Evolutionary conservation across 2,113 vertebrate species (phyloP), one percentile per base, ranked within the genome.

Genomic region (Sterrhoptilus dennistouni): DNA sequence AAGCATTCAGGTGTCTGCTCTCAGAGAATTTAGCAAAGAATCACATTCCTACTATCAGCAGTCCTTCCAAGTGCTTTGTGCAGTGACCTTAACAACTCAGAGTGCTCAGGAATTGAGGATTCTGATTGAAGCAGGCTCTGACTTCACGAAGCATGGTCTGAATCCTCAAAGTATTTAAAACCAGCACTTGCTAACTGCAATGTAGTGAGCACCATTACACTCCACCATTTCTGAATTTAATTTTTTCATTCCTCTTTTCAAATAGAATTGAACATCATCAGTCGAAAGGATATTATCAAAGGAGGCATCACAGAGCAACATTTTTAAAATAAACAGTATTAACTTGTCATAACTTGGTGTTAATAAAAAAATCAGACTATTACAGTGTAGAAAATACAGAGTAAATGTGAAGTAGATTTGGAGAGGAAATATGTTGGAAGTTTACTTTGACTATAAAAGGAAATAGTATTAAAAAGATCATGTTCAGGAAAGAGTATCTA

Each of bases 1-100:
- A 97, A 96, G 71, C 92, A 87, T 60, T 68, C 31, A 17, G 49
- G 80, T 63, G 50, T 74, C 91, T 89, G 14, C 53, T 91, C 84
- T 89, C 91, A 87, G 54, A 84, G 70, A 82, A 56, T 49, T 65
- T 49, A 63, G 77, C 0, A 0, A 60, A 69, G 49, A 64, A 66
- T 27, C 20, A 1, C 35, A 83, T 83, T 49, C 31, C 54, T 90
- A 21, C 74, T 92, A 79, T 91, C 89, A 90, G 90, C 28, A 61
- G 86, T 87, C 66, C 85, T 93, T 87, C 90, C 65, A 52, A 93
- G 83, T 14, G 18, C 77, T 45, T 86, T 93, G 90, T 63, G 38
- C 70, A n/a, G 11, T 80, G 79, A 88, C 93, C 94, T 93, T 90
- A 57, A 59, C 83, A 83, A 63, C 44, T 78, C 56, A 18, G 49